Percentiles rank a stretch among this genome's conserved stretches.
phyloP scores from a whole-genome alignment of 2,888 invertebrate species.

The Epiblema foenella region DNA sequence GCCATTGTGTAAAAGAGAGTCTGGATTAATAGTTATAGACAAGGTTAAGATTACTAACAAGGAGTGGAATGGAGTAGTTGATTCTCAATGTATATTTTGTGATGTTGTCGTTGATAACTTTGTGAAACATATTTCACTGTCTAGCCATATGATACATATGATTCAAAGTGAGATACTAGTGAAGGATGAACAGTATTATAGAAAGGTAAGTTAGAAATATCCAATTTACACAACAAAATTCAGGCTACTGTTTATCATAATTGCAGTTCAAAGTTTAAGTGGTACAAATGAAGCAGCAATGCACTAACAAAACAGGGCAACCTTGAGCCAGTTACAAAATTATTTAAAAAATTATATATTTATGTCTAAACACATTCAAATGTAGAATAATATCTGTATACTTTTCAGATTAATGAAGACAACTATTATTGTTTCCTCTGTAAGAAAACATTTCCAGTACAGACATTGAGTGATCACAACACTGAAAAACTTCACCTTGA shows the following conservation, averaged over 20 bases:
- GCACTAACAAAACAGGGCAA: no score
- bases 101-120: conserved; percentile 46
- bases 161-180: conserved; percentile 53
- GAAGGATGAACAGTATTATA: conserved; percentile 53
- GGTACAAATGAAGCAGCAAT: no score
- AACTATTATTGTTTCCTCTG: conserved; percentile 66
- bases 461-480: conserved; percentile 51
- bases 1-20: conserved; percentile 47
- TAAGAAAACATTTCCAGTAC: conserved; percentile 50
- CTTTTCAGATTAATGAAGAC: conserved; percentile 56
- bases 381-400: no score
- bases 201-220: conserved; percentile 54
- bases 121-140: conserved; percentile 51
- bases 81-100: conserved; percentile 60
- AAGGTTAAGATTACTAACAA: conserved; percentile 53
- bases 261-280: background rate
- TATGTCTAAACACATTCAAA: no score
- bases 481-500: conserved; percentile 24
- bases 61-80: conserved; percentile 63
- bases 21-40: conserved; percentile 52
- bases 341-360: no score
- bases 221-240: no score
- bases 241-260: no score
- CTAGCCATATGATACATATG: conserved; percentile 59
- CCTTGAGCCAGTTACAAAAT: no score